phyloP scores from a whole-genome alignment of 1,140 invertebrate species.

The Dendrolimus punctatus region DNA sequence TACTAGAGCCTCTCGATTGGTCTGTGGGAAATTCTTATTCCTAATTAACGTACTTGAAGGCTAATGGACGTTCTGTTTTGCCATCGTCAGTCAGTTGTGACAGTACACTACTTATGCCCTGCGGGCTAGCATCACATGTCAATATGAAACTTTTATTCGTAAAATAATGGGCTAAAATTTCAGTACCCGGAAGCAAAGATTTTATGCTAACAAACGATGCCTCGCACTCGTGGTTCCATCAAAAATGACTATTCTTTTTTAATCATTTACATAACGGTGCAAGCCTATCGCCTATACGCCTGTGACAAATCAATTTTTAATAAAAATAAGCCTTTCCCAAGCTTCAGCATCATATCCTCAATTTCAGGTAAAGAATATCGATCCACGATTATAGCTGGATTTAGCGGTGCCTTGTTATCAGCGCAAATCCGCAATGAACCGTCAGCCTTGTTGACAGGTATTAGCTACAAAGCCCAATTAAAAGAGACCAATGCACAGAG shows the following conservation, averaged over 20 bases:
- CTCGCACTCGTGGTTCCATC: slow-evolving; percentile 19
- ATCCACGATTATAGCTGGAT: too few species aligned
- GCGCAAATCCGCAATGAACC: too few species aligned
- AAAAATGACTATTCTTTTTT: slow-evolving; percentile 20
- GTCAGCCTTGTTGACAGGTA: too few species aligned
- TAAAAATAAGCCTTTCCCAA: not conserved
- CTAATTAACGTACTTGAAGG: too few species aligned
- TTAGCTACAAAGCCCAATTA: too few species aligned
- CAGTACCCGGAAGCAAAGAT: slow-evolving; percentile 8
- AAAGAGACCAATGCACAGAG: too few species aligned
- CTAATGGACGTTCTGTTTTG: too few species aligned
- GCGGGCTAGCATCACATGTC: slow-evolving; percentile 60
- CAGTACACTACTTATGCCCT: slow-evolving; percentile 55
- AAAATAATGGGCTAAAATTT: slow-evolving; percentile 48
- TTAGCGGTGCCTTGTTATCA: too few species aligned
- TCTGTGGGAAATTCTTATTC: too few species aligned
- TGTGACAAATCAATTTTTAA: slow-evolving; percentile 2
- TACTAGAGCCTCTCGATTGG: too few species aligned
- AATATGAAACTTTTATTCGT: slow-evolving; percentile 41
- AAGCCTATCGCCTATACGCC: slow-evolving; percentile 6
- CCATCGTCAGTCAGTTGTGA: too few species aligned
- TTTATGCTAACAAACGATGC: slow-evolving; percentile 21
- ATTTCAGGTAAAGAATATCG: not conserved
- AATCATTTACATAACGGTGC: slow-evolving; percentile 33
- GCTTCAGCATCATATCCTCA: not conserved